Conservation (phyloP, 2,113 vertebrate species). For the Oncorhynchus nerka region DNA sequence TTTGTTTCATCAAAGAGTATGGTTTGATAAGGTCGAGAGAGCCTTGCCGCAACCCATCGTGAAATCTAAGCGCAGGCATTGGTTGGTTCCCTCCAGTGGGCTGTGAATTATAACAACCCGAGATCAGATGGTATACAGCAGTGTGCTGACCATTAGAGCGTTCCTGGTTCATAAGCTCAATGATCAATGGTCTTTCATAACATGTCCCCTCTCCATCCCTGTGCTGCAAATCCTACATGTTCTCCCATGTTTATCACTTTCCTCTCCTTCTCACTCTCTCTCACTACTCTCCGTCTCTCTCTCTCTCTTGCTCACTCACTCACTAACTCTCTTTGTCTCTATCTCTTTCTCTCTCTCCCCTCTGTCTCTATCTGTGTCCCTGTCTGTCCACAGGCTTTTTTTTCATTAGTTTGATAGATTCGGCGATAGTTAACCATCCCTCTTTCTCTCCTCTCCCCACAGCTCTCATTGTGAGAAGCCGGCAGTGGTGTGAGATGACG, state of each 20-base stretch:
- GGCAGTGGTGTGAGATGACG: constrained; percentile 92
- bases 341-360: too few relatives aligned
- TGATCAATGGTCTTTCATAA: constrained; percentile 1
- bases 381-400: too few relatives aligned
- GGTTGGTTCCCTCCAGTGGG: constrained; percentile 3
- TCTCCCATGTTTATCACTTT: too few relatives aligned
- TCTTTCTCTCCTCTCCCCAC: neutral
- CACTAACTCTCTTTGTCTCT: too few relatives aligned
- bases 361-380: too few relatives aligned
- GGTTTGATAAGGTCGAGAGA: neutral
- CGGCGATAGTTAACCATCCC: too few relatives aligned
- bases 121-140: constrained; percentile 4
- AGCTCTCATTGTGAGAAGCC: constrained; percentile 85
- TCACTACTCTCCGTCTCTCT: too few relatives aligned
- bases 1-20: constrained; percentile 1
- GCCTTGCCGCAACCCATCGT: neutral
- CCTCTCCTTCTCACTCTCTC: too few relatives aligned
- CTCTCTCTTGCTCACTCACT: too few relatives aligned
- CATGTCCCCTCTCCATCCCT: neutral
- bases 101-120: neutral
- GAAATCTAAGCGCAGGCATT: neutral
- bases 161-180: neutral
- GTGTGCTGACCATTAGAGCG: neutral
- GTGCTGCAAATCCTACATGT: neutral
- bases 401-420: too few relatives aligned